These are phyloP conservation scores for Lerista edwardsae DNA, from an alignment of 2,797 vertebrate species.

Conservation along the genomic window DNA sequence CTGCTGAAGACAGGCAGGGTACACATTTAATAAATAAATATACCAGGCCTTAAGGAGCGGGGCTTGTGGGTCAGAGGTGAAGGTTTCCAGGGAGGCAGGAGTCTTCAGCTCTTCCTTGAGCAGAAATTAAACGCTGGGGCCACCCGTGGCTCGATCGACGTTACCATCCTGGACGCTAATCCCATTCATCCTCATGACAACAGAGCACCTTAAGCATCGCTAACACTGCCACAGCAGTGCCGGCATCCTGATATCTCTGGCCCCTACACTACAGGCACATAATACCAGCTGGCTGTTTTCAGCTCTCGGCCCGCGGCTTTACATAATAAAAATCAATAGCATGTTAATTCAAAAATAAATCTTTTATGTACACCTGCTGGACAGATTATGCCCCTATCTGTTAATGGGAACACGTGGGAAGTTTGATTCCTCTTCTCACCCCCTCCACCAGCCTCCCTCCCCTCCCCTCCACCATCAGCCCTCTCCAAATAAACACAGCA, in stretches of 20 bases:
- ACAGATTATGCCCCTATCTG: conserved; percentile 35
- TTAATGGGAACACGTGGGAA: conserved; percentile 22
- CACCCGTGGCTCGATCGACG: conserved; percentile 28
- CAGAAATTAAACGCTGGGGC: conserved; percentile 23
- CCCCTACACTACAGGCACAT: neutral
- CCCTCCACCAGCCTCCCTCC: no score
- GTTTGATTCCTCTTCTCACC: neutral
- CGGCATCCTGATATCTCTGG: conserved; percentile 23
- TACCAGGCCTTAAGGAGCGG: neutral
- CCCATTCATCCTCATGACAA: conserved; percentile 44
- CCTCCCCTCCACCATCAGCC: neutral
- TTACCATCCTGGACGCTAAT: conserved; percentile 25
- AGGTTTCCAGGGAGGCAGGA: neutral
- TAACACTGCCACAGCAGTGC: neutral
- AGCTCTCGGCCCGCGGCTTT: neutral
- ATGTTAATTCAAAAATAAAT: conserved; percentile 9
- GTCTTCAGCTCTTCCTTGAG: neutral
- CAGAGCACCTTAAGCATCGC: conserved; percentile 2
- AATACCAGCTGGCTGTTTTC: neutral
- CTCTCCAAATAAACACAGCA: conserved; percentile 18
- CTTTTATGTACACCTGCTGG: conserved; percentile 42
- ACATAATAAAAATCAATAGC: conserved; percentile 11
- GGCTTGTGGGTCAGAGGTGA: neutral
- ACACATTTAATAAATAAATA: no score
- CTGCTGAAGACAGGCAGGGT: no score